Percentiles rank a stretch among this genome's conserved stretches.
Evolutionary conservation across 2,113 vertebrate species (phyloP).

Genomic region (Donacobius atricapilla): DNA sequence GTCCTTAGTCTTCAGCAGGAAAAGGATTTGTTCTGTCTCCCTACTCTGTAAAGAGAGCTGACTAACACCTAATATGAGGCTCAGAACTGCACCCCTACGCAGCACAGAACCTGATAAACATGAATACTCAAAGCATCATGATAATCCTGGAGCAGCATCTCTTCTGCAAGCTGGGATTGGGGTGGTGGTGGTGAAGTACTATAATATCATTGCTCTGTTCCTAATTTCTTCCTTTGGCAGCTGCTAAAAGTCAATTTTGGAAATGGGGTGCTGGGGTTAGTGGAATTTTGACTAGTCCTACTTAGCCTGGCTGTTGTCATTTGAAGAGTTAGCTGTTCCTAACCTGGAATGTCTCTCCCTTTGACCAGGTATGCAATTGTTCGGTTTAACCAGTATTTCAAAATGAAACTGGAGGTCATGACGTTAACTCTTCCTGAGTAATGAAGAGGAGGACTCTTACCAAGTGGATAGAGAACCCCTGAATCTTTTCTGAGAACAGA

Average conservation of each 20-base stretch:
- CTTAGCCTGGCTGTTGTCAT: neutral
- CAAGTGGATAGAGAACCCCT: constrained; percentile 50
- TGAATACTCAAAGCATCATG: neutral
- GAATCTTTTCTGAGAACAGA: constrained; percentile 69
- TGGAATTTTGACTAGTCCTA: neutral
- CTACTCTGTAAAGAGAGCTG: neutral
- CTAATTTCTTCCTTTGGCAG: neutral
- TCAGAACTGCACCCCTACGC: neutral
- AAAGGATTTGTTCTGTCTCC: neutral
- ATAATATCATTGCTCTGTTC: neutral
- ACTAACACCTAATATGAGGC: neutral
- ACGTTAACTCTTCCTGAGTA: constrained; percentile 86
- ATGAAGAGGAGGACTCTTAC: constrained; percentile 43
- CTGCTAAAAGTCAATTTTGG: neutral
- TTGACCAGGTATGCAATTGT: constrained; percentile 88
- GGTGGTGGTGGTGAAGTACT: fast-evolving
- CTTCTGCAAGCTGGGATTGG: neutral
- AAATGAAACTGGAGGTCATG: constrained; percentile 90
- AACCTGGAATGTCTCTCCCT: neutral
- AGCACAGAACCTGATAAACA: neutral
- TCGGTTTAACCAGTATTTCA: constrained; percentile 95
- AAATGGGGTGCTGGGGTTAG: neutral
- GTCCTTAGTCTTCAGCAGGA: neutral
- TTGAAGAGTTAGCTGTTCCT: neutral
- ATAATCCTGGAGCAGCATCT: neutral